phyloP scores from a whole-genome alignment of 1,140 invertebrate species.

The Orius insidiosus region DNA sequence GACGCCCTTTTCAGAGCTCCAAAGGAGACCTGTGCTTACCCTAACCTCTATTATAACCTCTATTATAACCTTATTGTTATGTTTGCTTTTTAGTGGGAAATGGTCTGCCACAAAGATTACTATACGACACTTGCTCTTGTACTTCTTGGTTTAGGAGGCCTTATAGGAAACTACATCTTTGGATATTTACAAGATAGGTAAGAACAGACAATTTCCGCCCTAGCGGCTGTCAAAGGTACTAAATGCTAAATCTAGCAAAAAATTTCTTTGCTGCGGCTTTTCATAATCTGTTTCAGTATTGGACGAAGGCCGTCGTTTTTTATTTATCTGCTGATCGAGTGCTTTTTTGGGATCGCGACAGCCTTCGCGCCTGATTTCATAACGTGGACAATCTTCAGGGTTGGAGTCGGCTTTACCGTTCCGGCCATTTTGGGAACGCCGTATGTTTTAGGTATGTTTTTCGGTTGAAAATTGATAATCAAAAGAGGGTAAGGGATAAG shows the following conservation, averaged over 20 bases:
- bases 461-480: no score
- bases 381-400: conserved; percentile 46
- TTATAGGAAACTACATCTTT: conserved; percentile 65
- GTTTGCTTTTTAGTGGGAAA: conserved; percentile 61
- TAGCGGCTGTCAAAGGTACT: no score
- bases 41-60: no score
- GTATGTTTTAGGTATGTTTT: conserved; percentile 47
- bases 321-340: conserved; percentile 53
- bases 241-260: no score
- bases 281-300: conserved; percentile 27
- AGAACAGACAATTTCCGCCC: no score
- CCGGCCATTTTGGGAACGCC: conserved; percentile 61
- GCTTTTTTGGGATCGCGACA: conserved; percentile 54
- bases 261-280: no score
- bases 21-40: no score
- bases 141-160: conserved; percentile 54
- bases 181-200: conserved; percentile 52
- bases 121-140: conserved; percentile 52
- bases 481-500: no score
- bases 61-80: no score
- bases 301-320: conserved; percentile 62
- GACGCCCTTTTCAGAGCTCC: no score
- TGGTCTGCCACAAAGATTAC: conserved; percentile 55
- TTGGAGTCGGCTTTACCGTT: conserved; percentile 61
- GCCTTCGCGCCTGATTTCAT: conserved; percentile 52